Conservation (phyloP, 1,140 invertebrate species). For the Halesus radiatus region DNA sequence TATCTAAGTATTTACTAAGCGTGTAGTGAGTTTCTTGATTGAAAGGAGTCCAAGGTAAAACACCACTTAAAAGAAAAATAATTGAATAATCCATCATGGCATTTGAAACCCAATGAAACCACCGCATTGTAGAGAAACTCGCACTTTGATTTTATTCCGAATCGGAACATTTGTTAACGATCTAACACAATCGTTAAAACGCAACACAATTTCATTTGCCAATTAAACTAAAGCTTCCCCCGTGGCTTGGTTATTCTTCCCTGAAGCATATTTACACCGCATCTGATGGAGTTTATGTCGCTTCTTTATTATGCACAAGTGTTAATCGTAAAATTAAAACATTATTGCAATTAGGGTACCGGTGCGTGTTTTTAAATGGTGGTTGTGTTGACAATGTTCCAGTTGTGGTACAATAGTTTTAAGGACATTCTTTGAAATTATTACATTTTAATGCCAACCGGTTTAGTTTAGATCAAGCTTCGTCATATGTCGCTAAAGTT, state of each 20-base stretch:
- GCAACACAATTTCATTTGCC: constrained; percentile 39
- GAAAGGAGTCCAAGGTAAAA: no score
- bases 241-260: constrained; percentile 39
- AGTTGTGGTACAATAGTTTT: no score
- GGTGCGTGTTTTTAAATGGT: not conserved
- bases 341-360: constrained; percentile 49
- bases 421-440: no score
- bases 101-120: constrained; percentile 1
- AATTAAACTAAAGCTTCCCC: constrained; percentile 44
- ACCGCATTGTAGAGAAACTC: not conserved
- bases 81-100: not conserved
- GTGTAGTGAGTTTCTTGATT: no score
- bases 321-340: constrained; percentile 52
- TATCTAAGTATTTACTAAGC: no score
- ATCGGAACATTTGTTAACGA: constrained; percentile 17
- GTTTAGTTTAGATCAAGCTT: no score
- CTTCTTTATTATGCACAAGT: constrained; percentile 37
- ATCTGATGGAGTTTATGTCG: constrained; percentile 26
- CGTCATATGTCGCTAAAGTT: no score
- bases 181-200: constrained; percentile 39
- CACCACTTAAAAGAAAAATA: not conserved
- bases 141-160: not conserved
- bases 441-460: no score
- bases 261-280: constrained; percentile 51
- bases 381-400: not conserved